Evolutionary conservation across 2,888 invertebrate species (phyloP), one percentile per base, ranked within the genome.

Genomic region (Microplitis manilae): DNA sequence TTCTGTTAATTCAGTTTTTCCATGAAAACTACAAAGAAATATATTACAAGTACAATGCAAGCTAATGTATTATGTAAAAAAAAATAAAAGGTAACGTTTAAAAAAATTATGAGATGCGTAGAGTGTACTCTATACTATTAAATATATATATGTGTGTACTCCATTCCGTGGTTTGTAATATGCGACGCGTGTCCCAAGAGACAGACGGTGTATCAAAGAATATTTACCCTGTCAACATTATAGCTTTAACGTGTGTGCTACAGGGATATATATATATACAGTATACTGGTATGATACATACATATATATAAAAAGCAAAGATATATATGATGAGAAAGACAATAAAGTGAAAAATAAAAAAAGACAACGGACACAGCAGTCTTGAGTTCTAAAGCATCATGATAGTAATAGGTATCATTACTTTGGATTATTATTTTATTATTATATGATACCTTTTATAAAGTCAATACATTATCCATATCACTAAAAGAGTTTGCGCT

Each of bases 171-270:
- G 78, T 79, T 79, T 77, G 82, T 82, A 80, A 81, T 80, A 79
- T 82, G 80, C 79, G 82, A 82, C 83, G 86, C 87, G 87, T 87
- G 87, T 86, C 85, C 76, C 82, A 84, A 84, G 84, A 77, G 74
- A 85, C 85, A 80, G 86, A 86, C 86, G 86, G 85, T 86, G 82
- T 87, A 87, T 87, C 87, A 87, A 87, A 87, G 87, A 82, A 87
- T 87, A 87, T 87, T 87, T 87, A 80, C 87, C 87, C 83, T 86
- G 87, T 86, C 85, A 87, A 87, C 87, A 87, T 82, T 82, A 83
- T 85, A 82, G 85, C 83, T 85, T 84, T 81, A 81, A 74, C 78
- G 78, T 77, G 67, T 69, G 61, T 73, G 75, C 4, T 30, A 30
- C 30, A 30, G 70, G 74, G 67, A 74, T 50, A 30, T 30, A 2